Evolutionary conservation across 2,888 invertebrate species (phyloP), one percentile per base, ranked within the genome.

Genomic region (Conus canariensis): DNA sequence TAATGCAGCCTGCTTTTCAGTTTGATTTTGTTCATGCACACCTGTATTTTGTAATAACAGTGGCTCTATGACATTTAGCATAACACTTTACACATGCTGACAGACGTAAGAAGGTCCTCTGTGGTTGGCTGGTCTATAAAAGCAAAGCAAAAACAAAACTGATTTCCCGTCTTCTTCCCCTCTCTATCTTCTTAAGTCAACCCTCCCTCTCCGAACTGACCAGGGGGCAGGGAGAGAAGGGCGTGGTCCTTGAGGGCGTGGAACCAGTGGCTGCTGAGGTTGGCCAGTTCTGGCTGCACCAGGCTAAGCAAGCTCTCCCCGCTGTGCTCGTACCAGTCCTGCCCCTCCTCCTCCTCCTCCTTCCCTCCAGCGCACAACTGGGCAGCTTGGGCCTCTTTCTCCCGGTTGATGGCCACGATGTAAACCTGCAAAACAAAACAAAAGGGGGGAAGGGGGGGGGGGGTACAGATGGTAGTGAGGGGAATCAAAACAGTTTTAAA

Each of bases 171-270:
- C 45, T 45, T 45, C 45, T 45, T 45, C 45, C 45, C 45, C 45
- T 45, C 45, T 45, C 45, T 45, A 4, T 45, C 45, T 3, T 45
- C 45, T 45, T 45, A 45, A 45, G 45, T 45, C 45, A 45, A 45
- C 45, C 45, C 45, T 45, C 45, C 45, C 45, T 45, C 3, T 45
- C 45, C 3, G 45, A 45, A 45, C 45, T 45, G 45, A 96, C 96
- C 96, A 93, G 94, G 91, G 22, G 99, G 99, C 92, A 99, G 97
- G 90, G 99, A 98, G 83, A 99, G 97, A 85, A 99, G 97, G 0
- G 99, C 99, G 95, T 99, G 98, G 96, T 99, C 99, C 96, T 98
- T 98, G 93, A 99, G 97, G 0, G 99, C 99, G 1, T 98, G 98
- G 91, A 99, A 97, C 99, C 99, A 99, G 96, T 99, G 98, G 93